Conservation (phyloP, 2,888 invertebrate species). For the Orthonychiurus folsomi region DNA sequence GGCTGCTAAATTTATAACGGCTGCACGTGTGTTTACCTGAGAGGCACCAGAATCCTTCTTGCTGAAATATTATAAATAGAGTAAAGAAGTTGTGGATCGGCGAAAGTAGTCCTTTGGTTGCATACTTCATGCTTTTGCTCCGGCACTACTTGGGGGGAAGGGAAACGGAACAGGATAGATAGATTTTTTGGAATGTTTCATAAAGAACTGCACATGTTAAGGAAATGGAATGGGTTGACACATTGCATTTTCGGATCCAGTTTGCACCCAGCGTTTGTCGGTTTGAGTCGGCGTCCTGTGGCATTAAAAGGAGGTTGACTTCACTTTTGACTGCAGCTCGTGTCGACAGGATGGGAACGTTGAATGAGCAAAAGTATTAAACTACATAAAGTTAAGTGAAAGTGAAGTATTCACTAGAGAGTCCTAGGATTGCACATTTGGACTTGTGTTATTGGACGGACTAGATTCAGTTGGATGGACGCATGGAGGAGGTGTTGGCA, state of each 20-base stretch:
- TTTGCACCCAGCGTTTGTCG: neutral
- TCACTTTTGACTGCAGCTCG: neutral
- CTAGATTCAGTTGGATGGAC: neutral
- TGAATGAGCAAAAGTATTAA: neutral
- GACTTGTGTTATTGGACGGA: neutral
- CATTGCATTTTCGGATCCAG: too few species aligned
- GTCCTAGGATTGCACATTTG: too few species aligned
- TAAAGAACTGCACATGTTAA: neutral
- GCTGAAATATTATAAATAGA: slow-evolving; percentile 12
- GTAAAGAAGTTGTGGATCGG: neutral
- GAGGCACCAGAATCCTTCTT: neutral
- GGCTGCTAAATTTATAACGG: slow-evolving; percentile 6
- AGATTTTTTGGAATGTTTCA: slow-evolving; percentile 1
- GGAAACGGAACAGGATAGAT: neutral
- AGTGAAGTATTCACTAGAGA: neutral
- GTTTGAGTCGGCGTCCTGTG: neutral
- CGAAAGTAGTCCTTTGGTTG: neutral
- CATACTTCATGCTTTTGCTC: neutral
- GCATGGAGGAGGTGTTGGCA: neutral
- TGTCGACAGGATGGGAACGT: neutral
- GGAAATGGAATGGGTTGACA: too few species aligned
- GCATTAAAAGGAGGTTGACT: too few species aligned
- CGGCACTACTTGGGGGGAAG: too few species aligned
- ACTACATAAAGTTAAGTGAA: slow-evolving; percentile 1
- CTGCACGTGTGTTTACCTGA: slow-evolving; percentile 15